Conservation (phyloP, 2,113 vertebrate species). For the Pseudopodoces humilis region DNA sequence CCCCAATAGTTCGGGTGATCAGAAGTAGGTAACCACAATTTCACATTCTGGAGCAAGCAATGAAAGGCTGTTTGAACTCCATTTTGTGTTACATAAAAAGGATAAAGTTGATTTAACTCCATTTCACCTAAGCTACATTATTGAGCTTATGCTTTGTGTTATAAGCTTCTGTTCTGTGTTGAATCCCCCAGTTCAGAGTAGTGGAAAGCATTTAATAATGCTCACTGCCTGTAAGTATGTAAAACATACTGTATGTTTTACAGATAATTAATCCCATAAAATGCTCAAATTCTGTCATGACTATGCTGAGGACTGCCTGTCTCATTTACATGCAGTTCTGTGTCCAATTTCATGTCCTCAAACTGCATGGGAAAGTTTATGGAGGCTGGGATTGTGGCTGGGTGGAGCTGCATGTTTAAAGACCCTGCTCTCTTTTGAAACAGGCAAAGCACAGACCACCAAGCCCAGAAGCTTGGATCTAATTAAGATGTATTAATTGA, state of each 20-base stretch:
- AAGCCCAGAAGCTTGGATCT: neutral
- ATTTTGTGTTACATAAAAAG: neutral
- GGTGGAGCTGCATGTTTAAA: neutral
- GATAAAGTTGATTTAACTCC: neutral
- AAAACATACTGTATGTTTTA: neutral
- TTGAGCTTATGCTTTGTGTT: neutral
- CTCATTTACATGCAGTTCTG: neutral
- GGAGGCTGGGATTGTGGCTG: neutral
- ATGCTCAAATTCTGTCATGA: neutral
- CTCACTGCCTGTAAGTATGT: neutral
- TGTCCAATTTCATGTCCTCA: neutral
- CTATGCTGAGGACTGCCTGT: neutral
- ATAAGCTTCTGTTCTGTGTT: neutral
- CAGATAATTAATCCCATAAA: neutral
- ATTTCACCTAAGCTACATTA: neutral
- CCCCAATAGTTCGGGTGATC: neutral
- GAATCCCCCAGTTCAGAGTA: neutral
- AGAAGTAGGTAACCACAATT: neutral
- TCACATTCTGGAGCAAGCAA: neutral
- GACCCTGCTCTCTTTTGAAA: neutral
- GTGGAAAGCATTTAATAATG: neutral
- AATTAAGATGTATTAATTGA: neutral
- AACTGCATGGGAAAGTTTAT: neutral
- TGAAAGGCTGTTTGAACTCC: neutral
- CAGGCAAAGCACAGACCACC: neutral